These are phyloP conservation scores for Drosophila imparisetae DNA, from an alignment of 2,888 invertebrate species.

Conservation along the genomic window DNA sequence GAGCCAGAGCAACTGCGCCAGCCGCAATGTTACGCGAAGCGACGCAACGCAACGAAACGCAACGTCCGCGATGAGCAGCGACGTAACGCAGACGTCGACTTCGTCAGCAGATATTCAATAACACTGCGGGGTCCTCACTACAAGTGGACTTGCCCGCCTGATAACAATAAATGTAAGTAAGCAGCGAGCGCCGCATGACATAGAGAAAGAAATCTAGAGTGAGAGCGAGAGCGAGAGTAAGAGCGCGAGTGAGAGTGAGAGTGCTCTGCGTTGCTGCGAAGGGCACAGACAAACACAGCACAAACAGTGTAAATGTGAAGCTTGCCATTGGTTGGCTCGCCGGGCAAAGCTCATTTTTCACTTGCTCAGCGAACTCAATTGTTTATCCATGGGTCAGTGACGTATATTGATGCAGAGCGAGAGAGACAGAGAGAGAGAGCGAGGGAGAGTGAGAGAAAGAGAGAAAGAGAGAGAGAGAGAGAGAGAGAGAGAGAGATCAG, in stretches of 20 bases:
- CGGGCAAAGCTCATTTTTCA: constrained; percentile 45
- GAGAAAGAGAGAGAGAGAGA: neutral
- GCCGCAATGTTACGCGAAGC: constrained; percentile 39
- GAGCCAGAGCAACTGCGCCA: constrained; percentile 47
- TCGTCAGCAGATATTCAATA: constrained; percentile 10
- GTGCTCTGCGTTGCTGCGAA: constrained; percentile 19
- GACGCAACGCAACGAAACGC: constrained; percentile 16
- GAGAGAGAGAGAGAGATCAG: neutral
- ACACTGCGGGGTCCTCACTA: constrained; percentile 40
- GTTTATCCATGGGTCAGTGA: constrained; percentile 23
- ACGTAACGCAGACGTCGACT: constrained; percentile 28
- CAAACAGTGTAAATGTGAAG: constrained; percentile 32
- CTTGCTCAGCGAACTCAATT: constrained; percentile 8
- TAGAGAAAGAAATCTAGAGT: neutral
- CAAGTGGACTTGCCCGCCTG: constrained; percentile 44
- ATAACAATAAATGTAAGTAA: constrained; percentile 37
- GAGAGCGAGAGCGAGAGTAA: neutral
- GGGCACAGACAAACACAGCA: constrained; percentile 18
- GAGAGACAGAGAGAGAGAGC: neutral
- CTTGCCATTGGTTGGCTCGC: constrained; percentile 30
- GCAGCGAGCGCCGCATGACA: constrained; percentile 2
- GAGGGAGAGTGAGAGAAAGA: neutral
- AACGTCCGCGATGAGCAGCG: constrained; percentile 31
- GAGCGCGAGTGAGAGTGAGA: constrained; percentile 5
- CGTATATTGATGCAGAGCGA: constrained; percentile 7